Base-by-base conservation (phyloP, 2,888 invertebrate species). In the Tholera decimalis region DNA sequence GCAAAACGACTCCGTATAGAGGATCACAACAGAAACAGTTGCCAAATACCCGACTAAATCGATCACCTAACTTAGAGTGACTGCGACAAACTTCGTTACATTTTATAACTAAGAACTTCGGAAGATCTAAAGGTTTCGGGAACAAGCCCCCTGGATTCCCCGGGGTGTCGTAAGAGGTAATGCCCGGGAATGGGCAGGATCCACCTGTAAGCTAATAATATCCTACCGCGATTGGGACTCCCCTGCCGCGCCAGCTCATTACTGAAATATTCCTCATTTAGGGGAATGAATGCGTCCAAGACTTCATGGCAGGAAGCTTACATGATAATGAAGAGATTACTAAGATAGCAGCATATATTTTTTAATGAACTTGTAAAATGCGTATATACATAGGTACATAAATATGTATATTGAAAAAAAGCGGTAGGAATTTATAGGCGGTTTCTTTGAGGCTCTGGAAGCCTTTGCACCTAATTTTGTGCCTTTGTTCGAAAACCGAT, bases 131-230 rank as follows among this genome's bases (percentile, higher is more conserved):
- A 63, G 72, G 33, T 60, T 53, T 18, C 28, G 18, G 49, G 41
- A 47, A 59, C 44, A 56, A 11, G 49, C 41, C 47, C 57, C 65
- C 43, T 54, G 20, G 58, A 50, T 39, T 77, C 75, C 79, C 77
- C 24, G 39, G 71, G 79, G 77, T 26, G 70, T 79, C 75, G 56
- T 77, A 54, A 70, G 71, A 57, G 43, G 54, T 65, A 65, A 62
- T 39, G 24, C 57, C 68, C 49, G 43, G 79, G 64, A 57, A 37
- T 49, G 58, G 43, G 51, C 53, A 60, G 57, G 20, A 26, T 70
- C 62, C 71, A 75, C 75, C 75, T 75, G 78, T 62, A 74, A 60
- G 53, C 61, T 62, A 78, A 75, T 78, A 73, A 73, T 49, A 54
- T 77, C 66, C 56, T 43, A 37, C 73, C 33, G 57, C 66, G 65